Base-by-base conservation (phyloP, 2,888 invertebrate species). In the Dione juno region DNA sequence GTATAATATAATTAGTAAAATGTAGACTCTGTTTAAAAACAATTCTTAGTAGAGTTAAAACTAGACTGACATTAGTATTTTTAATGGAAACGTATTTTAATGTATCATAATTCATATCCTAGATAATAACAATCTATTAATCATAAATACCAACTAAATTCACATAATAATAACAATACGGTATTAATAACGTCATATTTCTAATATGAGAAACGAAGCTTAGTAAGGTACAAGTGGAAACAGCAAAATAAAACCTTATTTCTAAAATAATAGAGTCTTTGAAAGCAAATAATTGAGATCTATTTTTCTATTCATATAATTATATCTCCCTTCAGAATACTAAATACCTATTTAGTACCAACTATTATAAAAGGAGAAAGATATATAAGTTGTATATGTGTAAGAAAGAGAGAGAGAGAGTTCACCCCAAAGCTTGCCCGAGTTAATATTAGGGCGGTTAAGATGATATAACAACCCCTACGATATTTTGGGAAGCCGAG, bases 331-430 rank as follows among this genome's bases (percentile, higher is more conserved):
- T 90, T 87, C 87, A 84, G 92, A 92, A 92, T 92, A 91, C 92
- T 92, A 92, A 93, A 92, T 89, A 88, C 89, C 90, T 92, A 92
- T 92, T 92, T 92, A 91, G 89, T 88, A 84, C 80, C 81, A 85
- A 87, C 87, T 89, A 88, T 87, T 83, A 77, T 66, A 75, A 82
- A 86, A 50, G 76, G 82, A 73, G 84, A 86, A 2, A 58, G 69
- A 43, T 8, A 71, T 81, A 80, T 66, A 48, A 14, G 8, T 28
- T n/a, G 14, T 0, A 6, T 37, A 21, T 19, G 87, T 74, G 77
- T 21, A 82, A 89, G 72, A 81, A 84, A 77, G 89, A 50, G 50
- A 50, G 19, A 19, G 19, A 87, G 80, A 80, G 81, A 83, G 82
- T 82, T 85, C 87, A 82, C 90, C 90, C 89, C 78, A 83, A 21